phyloP scores from a whole-genome alignment of 2,888 invertebrate genomes.

The Macrophya annulata region DNA sequence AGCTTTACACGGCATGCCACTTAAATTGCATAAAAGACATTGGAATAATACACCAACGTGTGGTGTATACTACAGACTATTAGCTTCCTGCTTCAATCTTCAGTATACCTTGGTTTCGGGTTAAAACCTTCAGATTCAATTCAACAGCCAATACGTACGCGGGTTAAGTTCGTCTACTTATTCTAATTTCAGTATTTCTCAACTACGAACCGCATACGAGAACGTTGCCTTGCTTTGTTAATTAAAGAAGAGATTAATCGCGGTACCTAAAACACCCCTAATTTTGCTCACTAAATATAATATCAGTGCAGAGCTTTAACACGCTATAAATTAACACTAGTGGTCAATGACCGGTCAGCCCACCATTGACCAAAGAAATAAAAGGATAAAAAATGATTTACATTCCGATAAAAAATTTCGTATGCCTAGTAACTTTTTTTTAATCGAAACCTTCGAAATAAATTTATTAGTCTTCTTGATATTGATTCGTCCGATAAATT shows the following conservation, averaged over 20 bases:
- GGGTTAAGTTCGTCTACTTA: neutral
- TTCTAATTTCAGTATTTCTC: constrained; percentile 3
- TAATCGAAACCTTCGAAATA: neutral
- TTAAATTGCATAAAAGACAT: constrained; percentile 47
- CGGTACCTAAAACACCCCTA: neutral
- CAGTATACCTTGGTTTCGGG: neutral
- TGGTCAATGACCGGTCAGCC: neutral
- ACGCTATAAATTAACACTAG: neutral
- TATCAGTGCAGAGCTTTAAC: neutral
- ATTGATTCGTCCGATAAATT: neutral
- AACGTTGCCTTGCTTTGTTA: neutral
- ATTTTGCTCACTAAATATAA: constrained; percentile 28
- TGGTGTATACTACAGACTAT: constrained; percentile 4
- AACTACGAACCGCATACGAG: neutral
- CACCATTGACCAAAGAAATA: neutral
- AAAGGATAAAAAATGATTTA: neutral
- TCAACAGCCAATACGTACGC: neutral
- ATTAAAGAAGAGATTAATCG: constrained; percentile 23
- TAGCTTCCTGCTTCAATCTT: constrained; percentile 30
- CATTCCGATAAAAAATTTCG: neutral
- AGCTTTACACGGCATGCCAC: constrained; percentile 55
- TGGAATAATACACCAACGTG: constrained; percentile 49
- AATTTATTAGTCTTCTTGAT: neutral
- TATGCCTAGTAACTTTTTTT: neutral
- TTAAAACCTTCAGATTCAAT: neutral